phyloP scores from a whole-genome alignment of 2,113 vertebrate genomes.

The Phylloscopus trochiloides region DNA sequence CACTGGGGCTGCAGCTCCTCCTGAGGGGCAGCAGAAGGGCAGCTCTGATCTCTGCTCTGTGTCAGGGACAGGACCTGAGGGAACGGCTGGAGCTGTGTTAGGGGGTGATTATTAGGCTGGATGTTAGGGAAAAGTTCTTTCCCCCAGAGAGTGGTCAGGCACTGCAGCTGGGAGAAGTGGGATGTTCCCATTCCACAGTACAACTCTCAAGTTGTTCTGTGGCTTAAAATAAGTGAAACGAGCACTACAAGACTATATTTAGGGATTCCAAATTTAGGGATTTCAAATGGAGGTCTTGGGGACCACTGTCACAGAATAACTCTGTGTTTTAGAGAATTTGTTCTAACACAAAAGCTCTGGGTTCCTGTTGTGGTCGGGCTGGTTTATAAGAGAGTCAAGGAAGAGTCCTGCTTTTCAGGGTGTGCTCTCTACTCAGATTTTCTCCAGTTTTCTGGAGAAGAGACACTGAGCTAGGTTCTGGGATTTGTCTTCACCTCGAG shows the following conservation, averaged over 20 bases:
- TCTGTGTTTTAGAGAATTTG: background rate
- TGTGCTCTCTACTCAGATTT: background rate
- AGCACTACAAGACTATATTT: background rate
- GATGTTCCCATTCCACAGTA: background rate
- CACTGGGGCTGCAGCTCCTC: background rate
- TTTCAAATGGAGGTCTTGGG: background rate
- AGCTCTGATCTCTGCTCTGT: background rate
- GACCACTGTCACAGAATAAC: background rate
- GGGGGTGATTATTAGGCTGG: background rate
- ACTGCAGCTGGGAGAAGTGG: background rate
- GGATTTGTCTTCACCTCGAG: background rate
- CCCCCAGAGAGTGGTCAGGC: rapidly evolving
- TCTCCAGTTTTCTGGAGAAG: background rate
- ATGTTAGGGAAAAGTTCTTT: background rate
- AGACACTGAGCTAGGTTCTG: background rate
- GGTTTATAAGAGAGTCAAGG: background rate
- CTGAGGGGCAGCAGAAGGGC: rapidly evolving
- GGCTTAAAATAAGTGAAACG: background rate
- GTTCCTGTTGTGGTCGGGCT: background rate
- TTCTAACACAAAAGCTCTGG: background rate
- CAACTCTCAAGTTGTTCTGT: background rate
- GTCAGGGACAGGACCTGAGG: background rate
- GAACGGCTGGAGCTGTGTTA: background rate
- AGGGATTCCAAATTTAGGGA: background rate
- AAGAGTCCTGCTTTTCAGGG: background rate